Percentiles rank a stretch among this genome's conserved stretches.
These are phyloP conservation scores for Heliconius nattereri DNA, from an alignment of 1,140 invertebrate species.

Conservation along the genomic window DNA sequence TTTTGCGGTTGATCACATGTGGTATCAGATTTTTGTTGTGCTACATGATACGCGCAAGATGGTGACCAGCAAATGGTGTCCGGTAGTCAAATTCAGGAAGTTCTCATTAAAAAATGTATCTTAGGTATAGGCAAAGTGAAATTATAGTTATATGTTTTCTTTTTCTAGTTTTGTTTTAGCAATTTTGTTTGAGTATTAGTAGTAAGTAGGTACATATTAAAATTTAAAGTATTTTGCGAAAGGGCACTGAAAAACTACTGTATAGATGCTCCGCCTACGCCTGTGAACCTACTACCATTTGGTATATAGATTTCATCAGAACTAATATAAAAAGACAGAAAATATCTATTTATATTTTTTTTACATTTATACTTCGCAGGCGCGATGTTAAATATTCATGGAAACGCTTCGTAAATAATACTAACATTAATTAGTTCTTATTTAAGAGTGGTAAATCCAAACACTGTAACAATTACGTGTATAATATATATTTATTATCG, in stretches of 20 bases:
- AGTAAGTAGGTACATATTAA: too few relatives aligned
- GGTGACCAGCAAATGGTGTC: not conserved
- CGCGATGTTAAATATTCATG: not conserved
- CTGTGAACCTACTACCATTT: too few relatives aligned
- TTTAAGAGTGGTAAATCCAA: slow-evolving; percentile 4
- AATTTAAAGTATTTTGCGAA: too few relatives aligned
- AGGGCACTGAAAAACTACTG: too few relatives aligned
- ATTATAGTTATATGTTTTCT: not conserved
- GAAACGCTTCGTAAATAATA: not conserved
- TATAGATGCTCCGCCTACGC: too few relatives aligned
- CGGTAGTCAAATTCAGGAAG: slow-evolving; percentile 2
- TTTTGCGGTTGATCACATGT: slow-evolving; percentile 14
- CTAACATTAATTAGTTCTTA: not conserved
- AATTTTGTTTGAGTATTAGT: too few relatives aligned
- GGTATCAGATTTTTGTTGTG: slow-evolving; percentile 21
- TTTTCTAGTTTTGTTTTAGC: not conserved
- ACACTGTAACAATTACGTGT: not conserved
- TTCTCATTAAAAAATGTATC: not conserved
- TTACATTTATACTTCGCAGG: not conserved
- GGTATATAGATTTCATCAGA: too few relatives aligned
- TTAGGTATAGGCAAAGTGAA: not conserved
- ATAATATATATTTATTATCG: not conserved
- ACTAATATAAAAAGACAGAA: too few relatives aligned
- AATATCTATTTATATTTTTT: too few relatives aligned
- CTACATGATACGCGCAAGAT: slow-evolving; percentile 8